Base-by-base conservation (phyloP, 2,888 invertebrate genomes). In the Andrena chrysosceles region DNA sequence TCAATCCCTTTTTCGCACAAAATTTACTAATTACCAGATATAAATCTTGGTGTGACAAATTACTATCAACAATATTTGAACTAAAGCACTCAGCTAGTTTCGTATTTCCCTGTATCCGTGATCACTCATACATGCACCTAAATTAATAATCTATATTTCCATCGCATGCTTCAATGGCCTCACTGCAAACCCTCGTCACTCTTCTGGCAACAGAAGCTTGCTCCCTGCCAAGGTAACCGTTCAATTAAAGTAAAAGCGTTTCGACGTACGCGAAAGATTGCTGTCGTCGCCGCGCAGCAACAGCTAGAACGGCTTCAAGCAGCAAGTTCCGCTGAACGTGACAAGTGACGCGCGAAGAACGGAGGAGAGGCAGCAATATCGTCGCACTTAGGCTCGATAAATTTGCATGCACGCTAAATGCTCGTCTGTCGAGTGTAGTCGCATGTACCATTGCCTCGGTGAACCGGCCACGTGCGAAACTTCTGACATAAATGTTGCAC, bases 401-500 rank as follows among this genome's bases (percentile, higher is more conserved):
- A 35, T 42, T 71, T 33, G 20, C 35, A 23, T 42, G 49, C 48
- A 20, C 48, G 8, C 23, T 76, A 64, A 66, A n/a, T 48, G 49
- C 33, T 31, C 68, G 60, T 66, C 31, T 49, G 67, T 71, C 72
- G 35, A n/a, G 54, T 10, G 16, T 54, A 77, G 70, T 73, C 73
- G 60, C 62, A 56, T 23, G 62, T 62, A 72, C 59, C 42, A 80
- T 76, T 80, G 33, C 35, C 62, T 54, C 20, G 49, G 64, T 13
- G 69, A 75, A 56, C 62, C 62, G 60, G n/a, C 52, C 79, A 74
- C 73, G 75, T 63, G 84, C 59, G 68, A 60, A 86, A 81, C 77
- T 86, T 86, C 75, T n/a, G 35, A 52, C 82, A 69, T 78, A 81
- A 78, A 84, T 82, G 84, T 80, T 64, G 33, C 79, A 56, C 76